A percentile compares a stretch with the other conserved stretches of the same genome.
phyloP scores from a whole-genome alignment of 1,140 invertebrate genomes.

The Triops longicaudatus region DNA sequence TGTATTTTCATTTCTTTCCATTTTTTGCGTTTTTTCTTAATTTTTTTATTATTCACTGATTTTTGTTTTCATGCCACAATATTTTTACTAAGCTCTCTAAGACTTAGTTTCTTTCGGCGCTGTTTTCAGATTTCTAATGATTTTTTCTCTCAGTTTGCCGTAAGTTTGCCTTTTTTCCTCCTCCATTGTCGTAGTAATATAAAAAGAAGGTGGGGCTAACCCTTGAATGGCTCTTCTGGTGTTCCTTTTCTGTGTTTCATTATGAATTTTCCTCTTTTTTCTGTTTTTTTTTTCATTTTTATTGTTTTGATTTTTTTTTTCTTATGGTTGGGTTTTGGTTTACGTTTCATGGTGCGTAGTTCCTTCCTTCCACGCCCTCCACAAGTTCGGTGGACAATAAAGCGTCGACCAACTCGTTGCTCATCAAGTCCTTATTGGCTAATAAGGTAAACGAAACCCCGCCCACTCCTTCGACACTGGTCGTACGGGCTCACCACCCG shows the following conservation, averaged over 20 bases:
- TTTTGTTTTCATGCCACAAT: too few species aligned
- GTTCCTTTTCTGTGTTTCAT: conserved; percentile 7
- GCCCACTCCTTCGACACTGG: neutral
- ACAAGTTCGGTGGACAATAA: conserved; percentile 28
- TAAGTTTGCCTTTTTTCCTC: neutral
- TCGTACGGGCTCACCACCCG: conserved; percentile 1
- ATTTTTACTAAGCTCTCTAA: too few species aligned
- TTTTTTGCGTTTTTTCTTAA: too few species aligned
- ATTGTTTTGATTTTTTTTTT: conserved; percentile 31
- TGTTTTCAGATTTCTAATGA: too few species aligned
- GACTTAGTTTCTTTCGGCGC: too few species aligned
- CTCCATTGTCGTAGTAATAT: too few species aligned
- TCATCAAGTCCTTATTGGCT: conserved; percentile 76
- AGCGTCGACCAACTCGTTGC: conserved; percentile 44
- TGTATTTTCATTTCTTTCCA: too few species aligned
- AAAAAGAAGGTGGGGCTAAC: too few species aligned
- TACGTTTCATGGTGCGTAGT: conserved; percentile 47
- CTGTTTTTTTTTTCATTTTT: conserved; percentile 26
- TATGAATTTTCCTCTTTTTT: too few species aligned
- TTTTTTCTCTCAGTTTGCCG: conserved; percentile 22
- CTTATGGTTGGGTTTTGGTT: conserved; percentile 34
- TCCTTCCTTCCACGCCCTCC: conserved; percentile 36
- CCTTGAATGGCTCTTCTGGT: neutral
- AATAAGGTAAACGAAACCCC: conserved; percentile 58
- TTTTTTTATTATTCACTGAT: too few species aligned